Conservation (phyloP, 2,888 invertebrate genomes). For the Smittia aterrima region DNA sequence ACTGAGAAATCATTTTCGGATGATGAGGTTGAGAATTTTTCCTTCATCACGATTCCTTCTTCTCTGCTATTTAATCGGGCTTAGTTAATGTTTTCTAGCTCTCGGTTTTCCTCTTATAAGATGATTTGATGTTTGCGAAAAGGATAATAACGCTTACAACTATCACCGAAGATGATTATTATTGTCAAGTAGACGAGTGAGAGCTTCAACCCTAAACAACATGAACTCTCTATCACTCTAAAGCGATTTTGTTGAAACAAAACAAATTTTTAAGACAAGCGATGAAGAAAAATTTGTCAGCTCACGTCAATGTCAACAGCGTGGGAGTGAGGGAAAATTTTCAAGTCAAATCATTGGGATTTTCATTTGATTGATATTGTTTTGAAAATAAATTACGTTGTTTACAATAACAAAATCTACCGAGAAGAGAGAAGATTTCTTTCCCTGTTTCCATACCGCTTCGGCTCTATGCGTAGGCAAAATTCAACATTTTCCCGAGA, state of each 20-base stretch:
- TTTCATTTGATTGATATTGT: constrained; percentile 23
- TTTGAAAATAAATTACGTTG: constrained; percentile 36
- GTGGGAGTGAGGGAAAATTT: not conserved
- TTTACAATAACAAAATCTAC: constrained; percentile 20
- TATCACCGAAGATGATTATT: not conserved
- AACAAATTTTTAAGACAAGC: not conserved
- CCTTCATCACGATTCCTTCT: not conserved
- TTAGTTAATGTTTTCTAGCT: constrained; percentile 20
- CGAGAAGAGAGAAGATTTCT: not conserved
- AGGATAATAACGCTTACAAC: not conserved
- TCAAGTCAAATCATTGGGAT: not conserved
- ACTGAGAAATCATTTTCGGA: constrained; percentile 31
- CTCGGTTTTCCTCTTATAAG: constrained; percentile 12
- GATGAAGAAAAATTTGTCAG: not conserved
- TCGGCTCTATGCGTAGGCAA: not conserved
- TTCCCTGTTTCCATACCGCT: not conserved
- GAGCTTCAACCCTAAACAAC: no score
- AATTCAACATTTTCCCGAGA: not conserved
- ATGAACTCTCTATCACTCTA: not conserved
- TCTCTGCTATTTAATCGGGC: not conserved
- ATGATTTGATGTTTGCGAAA: not conserved
- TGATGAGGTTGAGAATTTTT: constrained; percentile 32
- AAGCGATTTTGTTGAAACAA: not conserved
- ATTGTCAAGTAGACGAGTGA: not conserved
- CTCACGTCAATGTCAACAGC: not conserved